phyloP scores from a whole-genome alignment of 2,888 invertebrate genomes.

The Buathra laborator region DNA sequence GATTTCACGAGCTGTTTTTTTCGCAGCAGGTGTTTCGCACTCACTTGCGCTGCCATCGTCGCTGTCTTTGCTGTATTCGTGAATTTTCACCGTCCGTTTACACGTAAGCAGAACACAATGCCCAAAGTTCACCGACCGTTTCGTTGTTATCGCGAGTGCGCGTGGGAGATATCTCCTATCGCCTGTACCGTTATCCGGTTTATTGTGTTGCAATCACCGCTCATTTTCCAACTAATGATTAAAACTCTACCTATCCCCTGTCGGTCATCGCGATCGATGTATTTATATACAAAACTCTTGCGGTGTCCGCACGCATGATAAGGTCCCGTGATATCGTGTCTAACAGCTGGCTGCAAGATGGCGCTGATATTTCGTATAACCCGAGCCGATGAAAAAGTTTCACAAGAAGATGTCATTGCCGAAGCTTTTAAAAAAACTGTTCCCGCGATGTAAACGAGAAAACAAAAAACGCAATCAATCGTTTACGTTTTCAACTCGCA shows the following conservation, averaged over 20 bases:
- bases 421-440: background rate
- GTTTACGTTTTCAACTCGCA: no score
- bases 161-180: constrained; percentile 11
- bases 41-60: constrained; percentile 68
- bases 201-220: constrained; percentile 20
- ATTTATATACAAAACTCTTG: no score
- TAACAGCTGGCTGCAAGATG: background rate
- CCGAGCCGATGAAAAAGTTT: background rate
- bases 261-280: background rate
- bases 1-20: background rate
- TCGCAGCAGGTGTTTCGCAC: background rate
- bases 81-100: constrained; percentile 9
- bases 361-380: constrained; percentile 2
- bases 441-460: background rate
- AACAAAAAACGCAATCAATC: no score
- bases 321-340: background rate
- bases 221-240: background rate
- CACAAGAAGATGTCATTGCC: constrained; percentile 31
- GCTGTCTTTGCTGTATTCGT: background rate
- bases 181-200: constrained; percentile 28
- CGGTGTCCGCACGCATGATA: no score
- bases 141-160: constrained; percentile 7
- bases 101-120: constrained; percentile 52
- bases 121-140: constrained; percentile 48
- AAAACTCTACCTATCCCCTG: background rate